A percentile compares a stretch with the other conserved stretches of the same genome.
Evolutionary conservation across 2,888 invertebrate genomes (phyloP).

Genomic region (Steinernema carpocapsae): DNA sequence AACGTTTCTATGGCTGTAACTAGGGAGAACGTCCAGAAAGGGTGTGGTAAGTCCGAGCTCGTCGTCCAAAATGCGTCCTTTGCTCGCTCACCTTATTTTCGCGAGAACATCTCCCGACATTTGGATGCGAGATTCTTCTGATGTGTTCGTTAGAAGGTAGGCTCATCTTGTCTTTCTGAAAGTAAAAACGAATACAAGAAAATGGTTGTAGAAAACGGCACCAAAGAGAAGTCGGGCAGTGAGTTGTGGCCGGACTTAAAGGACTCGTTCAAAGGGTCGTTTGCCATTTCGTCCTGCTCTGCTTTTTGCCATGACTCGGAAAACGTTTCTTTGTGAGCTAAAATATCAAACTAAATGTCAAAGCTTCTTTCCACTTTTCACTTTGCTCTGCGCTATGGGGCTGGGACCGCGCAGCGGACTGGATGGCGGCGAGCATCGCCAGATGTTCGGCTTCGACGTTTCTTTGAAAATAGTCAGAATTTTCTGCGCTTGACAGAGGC

Average conservation of each 20-base stretch:
- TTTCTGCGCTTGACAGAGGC: neutral
- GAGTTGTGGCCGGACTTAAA: constrained; percentile 30
- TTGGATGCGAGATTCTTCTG: constrained; percentile 1
- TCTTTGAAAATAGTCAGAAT: neutral
- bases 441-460: constrained; percentile 20
- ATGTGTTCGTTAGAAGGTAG: neutral
- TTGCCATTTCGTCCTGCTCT: constrained; percentile 2
- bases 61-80: too few relatives aligned
- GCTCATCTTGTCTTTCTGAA: constrained; percentile 1
- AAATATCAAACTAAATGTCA: neutral
- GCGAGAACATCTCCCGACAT: neutral
- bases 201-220: neutral
- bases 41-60: neutral
- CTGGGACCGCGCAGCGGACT: constrained; percentile 23
- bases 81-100: constrained; percentile 5
- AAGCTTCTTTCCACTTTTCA: neutral
- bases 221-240: constrained; percentile 4
- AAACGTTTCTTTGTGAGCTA: constrained; percentile 16
- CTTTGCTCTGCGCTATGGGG: constrained; percentile 18
- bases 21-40: neutral
- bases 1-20: constrained; percentile 22
- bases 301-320: constrained; percentile 23
- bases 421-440: constrained; percentile 22
- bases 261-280: constrained; percentile 27
- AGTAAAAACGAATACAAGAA: neutral